Evolutionary conservation across 1,140 invertebrate species (phyloP), one percentile per base, ranked within the genome.

Genomic region (Sweltsa coloradensis): DNA sequence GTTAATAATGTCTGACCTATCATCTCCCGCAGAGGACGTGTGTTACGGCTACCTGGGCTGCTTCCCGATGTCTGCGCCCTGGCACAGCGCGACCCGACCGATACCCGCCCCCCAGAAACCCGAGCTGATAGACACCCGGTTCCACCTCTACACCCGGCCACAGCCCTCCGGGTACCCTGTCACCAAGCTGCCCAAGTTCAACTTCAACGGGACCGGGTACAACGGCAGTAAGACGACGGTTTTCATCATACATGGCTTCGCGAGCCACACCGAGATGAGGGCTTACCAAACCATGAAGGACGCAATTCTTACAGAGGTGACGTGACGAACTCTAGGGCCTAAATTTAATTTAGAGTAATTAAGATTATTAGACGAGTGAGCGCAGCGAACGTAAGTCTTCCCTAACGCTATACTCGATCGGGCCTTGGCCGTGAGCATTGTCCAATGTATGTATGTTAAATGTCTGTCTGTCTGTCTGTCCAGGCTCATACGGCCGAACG

Each of bases 71-170:
- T 19, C 13, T 2, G 37, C 21, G 37, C 37, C 37, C 14, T 40
- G 37, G 37, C 21, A 23, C 18, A 16, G 37, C n/a, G 19, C 37
- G 13, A 9, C 24, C 5, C 18, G 37, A 4, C 37, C 37, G 24
- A 23, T 40, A 2, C 37, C 37, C 14, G 19, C 24, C 14, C 37
- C 37, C 24, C 11, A 9, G 14, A 13, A 40, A 19, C 37, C 37
- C 1, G 1, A 7, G 3, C 19, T 16, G 13, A 40, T 40, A 9
- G 13, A 19, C 13, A 40, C 37, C 13, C 16, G 37, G n/a, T 40
- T 40, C 37, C 24, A 40, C 16, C 37, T 40, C 0, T 40, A 40
- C 37, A 40, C 37, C 11, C 21, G 37, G 37, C 24, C 21, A 37
- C 7, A 13, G 2, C 5, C 11, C n/a, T 5, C 36, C 14, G 7